These are phyloP conservation scores for Barnardius zonarius DNA, from an alignment of 2,113 vertebrate genomes.

Conservation along the genomic window DNA sequence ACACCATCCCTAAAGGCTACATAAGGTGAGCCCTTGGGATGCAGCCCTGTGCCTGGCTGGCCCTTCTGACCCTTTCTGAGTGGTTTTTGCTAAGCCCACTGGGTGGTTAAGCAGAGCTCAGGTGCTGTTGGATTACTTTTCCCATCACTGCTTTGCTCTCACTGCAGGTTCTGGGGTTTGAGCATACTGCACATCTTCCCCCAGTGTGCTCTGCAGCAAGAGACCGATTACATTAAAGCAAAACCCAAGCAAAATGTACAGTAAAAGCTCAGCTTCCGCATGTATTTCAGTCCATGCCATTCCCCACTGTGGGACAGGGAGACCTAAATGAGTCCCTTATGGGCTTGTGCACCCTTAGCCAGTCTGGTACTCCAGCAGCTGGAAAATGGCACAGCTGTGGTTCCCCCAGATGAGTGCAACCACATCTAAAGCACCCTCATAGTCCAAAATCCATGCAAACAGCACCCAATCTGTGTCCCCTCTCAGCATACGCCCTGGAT, in stretches of 20 bases:
- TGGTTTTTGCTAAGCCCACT: not conserved
- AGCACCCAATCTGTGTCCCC: not conserved
- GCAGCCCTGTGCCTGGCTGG: not conserved
- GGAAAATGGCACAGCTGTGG: not conserved
- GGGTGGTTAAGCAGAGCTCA: not conserved
- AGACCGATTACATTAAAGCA: not conserved
- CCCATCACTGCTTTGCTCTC: not conserved
- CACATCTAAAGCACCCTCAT: too few species aligned
- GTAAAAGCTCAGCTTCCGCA: not conserved
- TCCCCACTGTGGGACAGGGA: not conserved
- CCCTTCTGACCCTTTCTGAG: not conserved
- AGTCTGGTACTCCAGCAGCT: not conserved
- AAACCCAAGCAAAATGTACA: not conserved
- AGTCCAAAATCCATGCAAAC: not conserved
- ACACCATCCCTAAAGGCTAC: not conserved
- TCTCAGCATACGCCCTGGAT: not conserved
- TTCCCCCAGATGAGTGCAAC: not conserved
- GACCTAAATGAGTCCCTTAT: not conserved
- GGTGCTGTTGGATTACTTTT: not conserved
- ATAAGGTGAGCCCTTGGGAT: not conserved
- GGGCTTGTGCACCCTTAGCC: not conserved
- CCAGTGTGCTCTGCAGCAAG: not conserved
- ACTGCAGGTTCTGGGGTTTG: not conserved
- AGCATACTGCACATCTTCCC: not conserved
- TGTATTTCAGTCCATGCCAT: not conserved